Percentiles rank a stretch among this genome's conserved stretches.
These are phyloP conservation scores for Dipodomys stephensi DNA, from an alignment of 2,113 vertebrate species.

Conservation along the genomic window DNA sequence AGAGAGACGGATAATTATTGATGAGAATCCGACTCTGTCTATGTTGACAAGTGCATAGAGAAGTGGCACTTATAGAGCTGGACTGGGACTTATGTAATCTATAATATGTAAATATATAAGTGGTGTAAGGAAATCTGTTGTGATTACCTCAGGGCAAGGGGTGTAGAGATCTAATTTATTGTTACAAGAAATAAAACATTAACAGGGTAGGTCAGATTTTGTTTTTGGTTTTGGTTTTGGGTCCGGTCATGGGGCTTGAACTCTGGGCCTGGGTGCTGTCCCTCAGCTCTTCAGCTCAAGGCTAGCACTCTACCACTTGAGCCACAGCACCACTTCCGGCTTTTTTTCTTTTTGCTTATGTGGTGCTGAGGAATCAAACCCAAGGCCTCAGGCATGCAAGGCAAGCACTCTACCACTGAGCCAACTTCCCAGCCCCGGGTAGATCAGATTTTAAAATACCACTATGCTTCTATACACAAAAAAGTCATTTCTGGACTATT, in stretches of 20 bases:
- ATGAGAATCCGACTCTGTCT: neutral
- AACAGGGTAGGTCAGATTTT: neutral
- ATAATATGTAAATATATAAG: neutral
- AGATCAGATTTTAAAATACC: neutral
- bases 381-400: too few relatives aligned
- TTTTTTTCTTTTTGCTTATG: too few relatives aligned
- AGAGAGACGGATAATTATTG: neutral
- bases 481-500: neutral
- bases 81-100: neutral
- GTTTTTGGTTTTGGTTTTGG: too few relatives aligned
- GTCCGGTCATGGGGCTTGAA: too few relatives aligned
- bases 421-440: neutral
- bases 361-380: too few relatives aligned
- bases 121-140: neutral
- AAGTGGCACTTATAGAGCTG: neutral
- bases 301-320: too few relatives aligned
- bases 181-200: slow-evolving; percentile 7
- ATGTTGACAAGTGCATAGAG: neutral
- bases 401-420: too few relatives aligned
- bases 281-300: too few relatives aligned
- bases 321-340: too few relatives aligned
- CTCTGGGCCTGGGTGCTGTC: too few relatives aligned
- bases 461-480: neutral
- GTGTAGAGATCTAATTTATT: neutral
- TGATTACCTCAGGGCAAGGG: neutral